Conservation (phyloP, 2,888 invertebrate species). For the Smittia aterrima region DNA sequence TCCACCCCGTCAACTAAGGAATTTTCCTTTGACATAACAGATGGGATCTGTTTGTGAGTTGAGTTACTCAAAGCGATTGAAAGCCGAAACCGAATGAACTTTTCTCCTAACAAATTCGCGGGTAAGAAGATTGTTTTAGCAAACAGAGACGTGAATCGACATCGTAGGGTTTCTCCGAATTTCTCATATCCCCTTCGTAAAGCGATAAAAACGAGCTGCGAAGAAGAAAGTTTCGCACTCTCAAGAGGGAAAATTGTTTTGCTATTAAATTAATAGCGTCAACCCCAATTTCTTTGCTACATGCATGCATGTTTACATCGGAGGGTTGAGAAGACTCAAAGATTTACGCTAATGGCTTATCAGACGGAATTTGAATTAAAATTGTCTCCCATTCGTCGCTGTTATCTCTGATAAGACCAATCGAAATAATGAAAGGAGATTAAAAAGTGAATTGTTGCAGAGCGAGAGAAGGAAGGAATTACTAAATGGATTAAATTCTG, state of each 20-base stretch:
- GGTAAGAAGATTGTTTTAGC: no score
- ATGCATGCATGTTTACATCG: background rate
- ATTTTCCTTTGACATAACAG: no score
- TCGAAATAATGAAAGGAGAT: background rate
- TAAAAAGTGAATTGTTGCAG: background rate
- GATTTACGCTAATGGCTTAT: slow-evolving; percentile 3
- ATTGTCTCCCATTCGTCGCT: background rate
- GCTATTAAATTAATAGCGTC: slow-evolving; percentile 14
- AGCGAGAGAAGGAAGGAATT: background rate
- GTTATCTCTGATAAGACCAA: background rate
- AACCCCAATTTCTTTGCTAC: background rate
- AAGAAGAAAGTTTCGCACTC: no score
- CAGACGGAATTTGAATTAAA: slow-evolving; percentile 14
- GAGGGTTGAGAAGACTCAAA: background rate
- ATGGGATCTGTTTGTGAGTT: no score
- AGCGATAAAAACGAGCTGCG: no score
- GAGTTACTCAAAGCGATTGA: no score
- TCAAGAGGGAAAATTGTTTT: slow-evolving; percentile 12
- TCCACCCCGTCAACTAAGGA: background rate
- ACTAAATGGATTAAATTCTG: slow-evolving; percentile 34
- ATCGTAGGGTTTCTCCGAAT: no score
- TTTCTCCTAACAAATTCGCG: no score
- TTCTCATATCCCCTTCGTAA: no score
- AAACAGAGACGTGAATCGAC: no score
- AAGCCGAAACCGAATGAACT: no score